Base-by-base conservation (phyloP, 1,140 invertebrate species). In the Ostrea denselamellosa region DNA sequence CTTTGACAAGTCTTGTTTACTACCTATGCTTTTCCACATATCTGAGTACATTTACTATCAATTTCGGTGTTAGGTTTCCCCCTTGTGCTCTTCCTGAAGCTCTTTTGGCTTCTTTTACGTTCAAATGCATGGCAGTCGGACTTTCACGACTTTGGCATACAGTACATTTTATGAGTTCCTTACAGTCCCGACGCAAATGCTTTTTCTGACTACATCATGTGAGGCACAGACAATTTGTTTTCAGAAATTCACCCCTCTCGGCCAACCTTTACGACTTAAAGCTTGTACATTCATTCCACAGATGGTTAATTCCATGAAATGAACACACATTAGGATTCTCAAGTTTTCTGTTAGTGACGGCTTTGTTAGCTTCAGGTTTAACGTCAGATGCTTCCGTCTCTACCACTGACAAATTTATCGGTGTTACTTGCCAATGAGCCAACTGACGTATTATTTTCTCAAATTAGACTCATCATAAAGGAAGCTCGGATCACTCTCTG, bases 401-500 rank as follows among this genome's bases (percentile, higher is more conserved):
- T 44, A 5, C 34, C 34, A 44, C 34, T 44, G 34, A 44, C 34
- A 44, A 44, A 2, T 44, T 1, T 44, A 44, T 5, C 5, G 34
- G 34, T 44, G 1, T 44, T 44, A 5, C 34, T 44, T 44, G 34
- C 34, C 34, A 1, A 2, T 44, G 34, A 44, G 34, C 1, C 5
- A 1, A 5, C 34, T 44, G 34, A 44, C 1, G 34, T 44, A 5
- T 44, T 44, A 71, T 53, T 9, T 25, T 7, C 10, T 8, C 54
- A 25, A 2, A 44, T 1, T 54, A 28, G 28, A 51, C 4, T 68
- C 14, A 44, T 88, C 88, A 88, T 83, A 86, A 10, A 51, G 9
- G 17, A 90, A 89, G 22, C 86, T 85, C 2, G 86, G 88, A 56
- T 90, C 85, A 83, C 88, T 88, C n/a, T 58, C 85, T 3, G 88